These are phyloP conservation scores for Polyploca ridens DNA, from an alignment of 2,888 invertebrate genomes.

Conservation along the genomic window DNA sequence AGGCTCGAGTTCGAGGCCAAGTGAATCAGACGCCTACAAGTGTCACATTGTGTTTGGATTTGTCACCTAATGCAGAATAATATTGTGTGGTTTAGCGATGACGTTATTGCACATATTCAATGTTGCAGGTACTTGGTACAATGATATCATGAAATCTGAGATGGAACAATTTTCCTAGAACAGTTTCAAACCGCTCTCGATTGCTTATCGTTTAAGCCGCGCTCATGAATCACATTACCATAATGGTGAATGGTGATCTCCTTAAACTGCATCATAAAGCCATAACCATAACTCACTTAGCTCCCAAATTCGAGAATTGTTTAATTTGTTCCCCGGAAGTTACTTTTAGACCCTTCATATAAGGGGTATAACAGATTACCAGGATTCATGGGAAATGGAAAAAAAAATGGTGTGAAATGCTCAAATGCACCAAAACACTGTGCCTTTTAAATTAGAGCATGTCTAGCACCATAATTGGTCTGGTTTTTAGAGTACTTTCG, in stretches of 20 bases:
- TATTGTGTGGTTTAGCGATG: not conserved
- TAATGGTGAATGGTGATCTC: slow-evolving; percentile 5
- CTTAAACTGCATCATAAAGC: not conserved
- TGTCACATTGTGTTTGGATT: slow-evolving; percentile 33
- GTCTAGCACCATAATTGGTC: slow-evolving; percentile 31
- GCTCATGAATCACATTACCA: not conserved
- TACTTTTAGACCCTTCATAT: slow-evolving; percentile 35
- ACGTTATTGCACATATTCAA: not conserved
- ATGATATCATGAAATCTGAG: slow-evolving; percentile 1
- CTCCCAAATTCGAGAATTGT: slow-evolving; percentile 24
- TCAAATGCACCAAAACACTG: slow-evolving; percentile 24
- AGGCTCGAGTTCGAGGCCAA: slow-evolving; percentile 21
- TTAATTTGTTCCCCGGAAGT: slow-evolving; percentile 24
- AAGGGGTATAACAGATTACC: slow-evolving; percentile 30
- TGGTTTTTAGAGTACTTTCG: slow-evolving; percentile 30
- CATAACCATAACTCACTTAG: slow-evolving; percentile 20
- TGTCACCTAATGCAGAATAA: slow-evolving; percentile 31
- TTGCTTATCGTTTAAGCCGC: not conserved
- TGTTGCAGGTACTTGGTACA: not conserved
- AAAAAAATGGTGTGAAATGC: slow-evolving; percentile 36
- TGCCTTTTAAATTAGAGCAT: slow-evolving; percentile 47
- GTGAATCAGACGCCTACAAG: slow-evolving; percentile 46
- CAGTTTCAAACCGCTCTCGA: not conserved
- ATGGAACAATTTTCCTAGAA: not conserved
- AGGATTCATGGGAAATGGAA: slow-evolving; percentile 31